A percentile compares a stretch with the other conserved stretches of the same genome.
These are phyloP conservation scores for Phyllotreta cruciferae DNA, from an alignment of 2,888 invertebrate genomes.

Conservation along the genomic window DNA sequence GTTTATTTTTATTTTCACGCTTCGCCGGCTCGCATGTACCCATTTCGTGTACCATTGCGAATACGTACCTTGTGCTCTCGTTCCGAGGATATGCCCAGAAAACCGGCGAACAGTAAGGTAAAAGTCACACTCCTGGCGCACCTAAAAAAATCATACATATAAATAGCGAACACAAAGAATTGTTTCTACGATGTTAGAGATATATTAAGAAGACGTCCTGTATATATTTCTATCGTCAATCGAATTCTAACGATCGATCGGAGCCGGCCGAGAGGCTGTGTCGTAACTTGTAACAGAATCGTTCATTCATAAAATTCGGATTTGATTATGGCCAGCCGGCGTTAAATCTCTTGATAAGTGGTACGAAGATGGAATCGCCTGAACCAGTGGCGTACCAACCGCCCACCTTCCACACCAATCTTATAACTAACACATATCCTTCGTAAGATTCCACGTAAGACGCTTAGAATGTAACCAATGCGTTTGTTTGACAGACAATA, in stretches of 20 bases:
- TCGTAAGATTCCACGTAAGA: too few relatives aligned
- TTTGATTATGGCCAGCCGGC: conserved; percentile 26
- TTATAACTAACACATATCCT: neutral
- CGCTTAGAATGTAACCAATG: too few relatives aligned
- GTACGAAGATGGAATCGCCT: neutral
- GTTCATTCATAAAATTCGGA: conserved; percentile 35
- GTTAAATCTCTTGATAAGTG: conserved; percentile 19
- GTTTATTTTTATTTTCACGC: neutral
- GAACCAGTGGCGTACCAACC: conserved; percentile 1
- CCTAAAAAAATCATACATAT: conserved; percentile 39
- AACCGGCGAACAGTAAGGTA: conserved; percentile 40
- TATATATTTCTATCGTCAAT: conserved; percentile 25
- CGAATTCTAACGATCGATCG: conserved; percentile 18
- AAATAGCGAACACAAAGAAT: neutral
- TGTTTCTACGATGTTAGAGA: too few relatives aligned
- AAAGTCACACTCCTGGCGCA: conserved; percentile 34
- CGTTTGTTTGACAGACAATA: too few relatives aligned
- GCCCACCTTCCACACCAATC: conserved; percentile 1
- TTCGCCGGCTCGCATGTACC: conserved; percentile 4
- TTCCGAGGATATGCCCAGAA: conserved; percentile 43
- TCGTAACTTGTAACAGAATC: conserved; percentile 25
- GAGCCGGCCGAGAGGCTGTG: conserved; percentile 8
- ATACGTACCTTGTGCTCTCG: conserved; percentile 52
- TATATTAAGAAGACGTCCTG: too few relatives aligned
- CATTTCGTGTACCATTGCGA: conserved; percentile 14